A percentile compares a stretch with the other conserved stretches of the same genome.
These are phyloP conservation scores for Cancer borealis DNA, from an alignment of 2,888 invertebrate genomes.

Conservation along the genomic window DNA sequence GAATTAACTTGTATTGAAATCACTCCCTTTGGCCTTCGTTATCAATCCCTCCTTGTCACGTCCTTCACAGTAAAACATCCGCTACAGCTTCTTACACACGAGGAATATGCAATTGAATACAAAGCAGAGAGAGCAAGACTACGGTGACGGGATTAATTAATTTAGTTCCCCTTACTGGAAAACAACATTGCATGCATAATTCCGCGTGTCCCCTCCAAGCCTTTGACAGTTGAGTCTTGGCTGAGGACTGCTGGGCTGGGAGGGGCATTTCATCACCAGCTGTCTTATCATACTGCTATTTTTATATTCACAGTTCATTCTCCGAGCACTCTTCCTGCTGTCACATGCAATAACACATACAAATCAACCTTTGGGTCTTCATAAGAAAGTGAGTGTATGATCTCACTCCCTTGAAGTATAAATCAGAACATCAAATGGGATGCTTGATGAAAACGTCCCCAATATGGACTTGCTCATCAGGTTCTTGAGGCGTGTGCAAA, in stretches of 20 bases:
- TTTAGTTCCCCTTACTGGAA: neutral
- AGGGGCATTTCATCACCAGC: no score
- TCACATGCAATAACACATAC: no score
- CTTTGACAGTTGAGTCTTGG: conserved; percentile 4
- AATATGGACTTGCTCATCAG: no score
- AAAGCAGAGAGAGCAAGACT: neutral
- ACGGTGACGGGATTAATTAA: conserved; percentile 34
- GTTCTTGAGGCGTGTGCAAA: no score
- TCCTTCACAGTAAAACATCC: neutral
- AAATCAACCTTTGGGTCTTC: no score
- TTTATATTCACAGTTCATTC: no score
- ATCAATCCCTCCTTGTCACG: neutral
- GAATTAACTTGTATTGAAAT: neutral
- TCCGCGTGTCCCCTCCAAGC: neutral
- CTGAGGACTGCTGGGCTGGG: no score
- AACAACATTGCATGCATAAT: neutral
- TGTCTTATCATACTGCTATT: no score
- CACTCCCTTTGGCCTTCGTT: neutral
- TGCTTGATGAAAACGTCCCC: neutral
- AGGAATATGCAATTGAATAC: neutral
- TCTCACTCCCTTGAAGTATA: no score
- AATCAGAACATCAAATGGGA: neutral
- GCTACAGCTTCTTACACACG: neutral
- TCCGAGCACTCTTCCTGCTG: no score
- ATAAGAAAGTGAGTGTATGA: no score